A percentile compares a stretch with the other conserved stretches of the same genome.
Evolutionary conservation across 1,140 invertebrate genomes (phyloP).

Genomic region (Harlomillsia oculata): DNA sequence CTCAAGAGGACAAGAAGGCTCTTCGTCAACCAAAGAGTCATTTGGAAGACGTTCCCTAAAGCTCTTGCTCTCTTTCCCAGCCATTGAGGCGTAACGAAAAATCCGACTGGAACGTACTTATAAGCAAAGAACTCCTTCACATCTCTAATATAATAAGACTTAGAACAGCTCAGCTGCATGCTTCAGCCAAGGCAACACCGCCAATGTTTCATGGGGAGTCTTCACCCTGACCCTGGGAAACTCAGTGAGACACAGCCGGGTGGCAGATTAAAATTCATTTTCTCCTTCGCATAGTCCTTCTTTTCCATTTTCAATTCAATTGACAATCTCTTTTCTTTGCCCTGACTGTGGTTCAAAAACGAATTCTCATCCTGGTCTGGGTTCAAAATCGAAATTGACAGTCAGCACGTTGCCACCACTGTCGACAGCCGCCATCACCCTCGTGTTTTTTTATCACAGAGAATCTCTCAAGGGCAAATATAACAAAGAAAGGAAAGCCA

Average conservation of each 20-base stretch:
- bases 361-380: too few species aligned
- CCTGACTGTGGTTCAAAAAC: too few species aligned
- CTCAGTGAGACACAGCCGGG: constrained; percentile 12
- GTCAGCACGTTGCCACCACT: too few species aligned
- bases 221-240: constrained; percentile 11
- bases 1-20: too few species aligned
- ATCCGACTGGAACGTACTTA: background rate
- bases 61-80: background rate
- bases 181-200: background rate
- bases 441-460: too few species aligned
- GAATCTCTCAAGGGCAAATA: too few species aligned
- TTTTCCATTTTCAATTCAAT: constrained; percentile 3
- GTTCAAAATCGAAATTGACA: too few species aligned
- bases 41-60: too few species aligned
- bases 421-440: too few species aligned
- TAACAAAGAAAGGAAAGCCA: background rate
- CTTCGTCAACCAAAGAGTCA: too few species aligned
- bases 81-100: constrained; percentile 1
- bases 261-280: constrained; percentile 22
- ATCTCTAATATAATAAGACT: background rate
- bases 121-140: too few species aligned
- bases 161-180: background rate
- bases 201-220: background rate
- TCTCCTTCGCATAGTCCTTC: constrained; percentile 4
- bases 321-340: background rate